phyloP scores from a whole-genome alignment of 2,888 invertebrate genomes.

The Cephus sareptanus region DNA sequence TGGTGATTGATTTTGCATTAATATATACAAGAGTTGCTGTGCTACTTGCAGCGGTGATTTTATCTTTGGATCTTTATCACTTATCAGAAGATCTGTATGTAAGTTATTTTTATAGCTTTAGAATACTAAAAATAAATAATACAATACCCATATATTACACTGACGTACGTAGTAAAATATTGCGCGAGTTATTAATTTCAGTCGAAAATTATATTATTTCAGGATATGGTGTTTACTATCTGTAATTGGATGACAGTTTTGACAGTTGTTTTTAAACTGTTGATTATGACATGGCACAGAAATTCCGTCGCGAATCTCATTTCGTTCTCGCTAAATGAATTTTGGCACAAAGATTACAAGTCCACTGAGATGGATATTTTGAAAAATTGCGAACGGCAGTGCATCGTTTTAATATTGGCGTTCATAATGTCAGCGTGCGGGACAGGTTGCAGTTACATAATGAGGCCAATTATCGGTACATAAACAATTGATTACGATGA shows the following conservation, averaged over 20 bases:
- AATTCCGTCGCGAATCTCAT: conserved; percentile 28
- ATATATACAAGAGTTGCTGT: conserved; percentile 32
- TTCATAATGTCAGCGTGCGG: conserved; percentile 28
- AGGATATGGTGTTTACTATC: conserved; percentile 30
- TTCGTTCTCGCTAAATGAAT: conserved; percentile 30
- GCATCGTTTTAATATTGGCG: conserved; percentile 27
- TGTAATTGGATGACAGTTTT: conserved; percentile 29
- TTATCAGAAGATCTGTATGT: conserved; percentile 35
- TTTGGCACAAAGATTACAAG: conserved; percentile 33
- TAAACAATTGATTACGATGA: not conserved
- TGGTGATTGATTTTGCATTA: conserved; percentile 20
- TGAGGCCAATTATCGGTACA: conserved; percentile 35
- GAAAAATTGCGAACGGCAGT: conserved; percentile 27
- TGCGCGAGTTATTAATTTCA: no score
- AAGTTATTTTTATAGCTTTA: no score
- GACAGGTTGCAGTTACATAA: conserved; percentile 29
- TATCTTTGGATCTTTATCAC: conserved; percentile 33
- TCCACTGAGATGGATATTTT: conserved; percentile 29
- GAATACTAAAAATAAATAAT: no score
- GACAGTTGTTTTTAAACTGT: conserved; percentile 28
- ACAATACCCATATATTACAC: no score
- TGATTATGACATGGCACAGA: conserved; percentile 25
- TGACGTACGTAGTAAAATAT: conserved; percentile 10
- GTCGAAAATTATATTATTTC: no score
- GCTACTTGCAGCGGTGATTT: not conserved